Percentiles rank a stretch among this genome's conserved stretches.
These are phyloP conservation scores for Caenorhabditis uteleia DNA, from an alignment of 2,888 invertebrate species.

Conservation along the genomic window DNA sequence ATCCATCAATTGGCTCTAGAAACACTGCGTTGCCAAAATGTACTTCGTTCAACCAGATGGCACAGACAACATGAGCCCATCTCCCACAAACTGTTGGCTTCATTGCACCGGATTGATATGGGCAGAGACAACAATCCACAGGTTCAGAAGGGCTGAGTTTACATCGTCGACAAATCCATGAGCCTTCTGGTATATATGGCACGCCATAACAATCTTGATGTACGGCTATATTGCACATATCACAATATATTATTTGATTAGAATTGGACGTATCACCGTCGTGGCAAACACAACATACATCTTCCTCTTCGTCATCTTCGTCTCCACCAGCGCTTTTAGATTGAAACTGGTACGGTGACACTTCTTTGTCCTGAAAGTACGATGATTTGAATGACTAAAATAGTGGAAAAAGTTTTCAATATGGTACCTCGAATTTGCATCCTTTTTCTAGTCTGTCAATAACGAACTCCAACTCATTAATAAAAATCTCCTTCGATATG, in stretches of 20 bases:
- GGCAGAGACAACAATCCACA: slow-evolving; percentile 96
- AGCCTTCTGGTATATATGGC: slow-evolving; percentile 94
- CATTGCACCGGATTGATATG: slow-evolving; percentile 96
- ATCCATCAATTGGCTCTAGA: slow-evolving; percentile 89
- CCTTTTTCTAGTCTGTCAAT: slow-evolving; percentile 29
- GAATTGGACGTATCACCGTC: slow-evolving; percentile 98
- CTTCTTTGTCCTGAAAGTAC: no score
- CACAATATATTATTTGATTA: slow-evolving; percentile 97
- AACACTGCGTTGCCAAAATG: slow-evolving; percentile 87
- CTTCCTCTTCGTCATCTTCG: slow-evolving; percentile 71
- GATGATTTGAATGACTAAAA: neutral
- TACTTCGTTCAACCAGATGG: slow-evolving; percentile 94
- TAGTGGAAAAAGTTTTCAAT: neutral
- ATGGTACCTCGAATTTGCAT: slow-evolving; percentile 20
- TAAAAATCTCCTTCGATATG: neutral
- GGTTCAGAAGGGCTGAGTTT: slow-evolving; percentile 90
- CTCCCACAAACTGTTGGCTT: slow-evolving; percentile 90
- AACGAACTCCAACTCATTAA: slow-evolving; percentile 13
- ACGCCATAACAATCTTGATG: slow-evolving; percentile 96
- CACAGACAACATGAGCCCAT: slow-evolving; percentile 99
- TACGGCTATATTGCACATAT: slow-evolving; percentile 98
- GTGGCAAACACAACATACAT: slow-evolving; percentile 95
- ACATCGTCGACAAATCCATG: slow-evolving; percentile 95
- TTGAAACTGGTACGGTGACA: neutral
- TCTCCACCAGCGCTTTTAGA: neutral